Conservation (phyloP, 1,140 invertebrate species). For the Aphis craccivora region DNA sequence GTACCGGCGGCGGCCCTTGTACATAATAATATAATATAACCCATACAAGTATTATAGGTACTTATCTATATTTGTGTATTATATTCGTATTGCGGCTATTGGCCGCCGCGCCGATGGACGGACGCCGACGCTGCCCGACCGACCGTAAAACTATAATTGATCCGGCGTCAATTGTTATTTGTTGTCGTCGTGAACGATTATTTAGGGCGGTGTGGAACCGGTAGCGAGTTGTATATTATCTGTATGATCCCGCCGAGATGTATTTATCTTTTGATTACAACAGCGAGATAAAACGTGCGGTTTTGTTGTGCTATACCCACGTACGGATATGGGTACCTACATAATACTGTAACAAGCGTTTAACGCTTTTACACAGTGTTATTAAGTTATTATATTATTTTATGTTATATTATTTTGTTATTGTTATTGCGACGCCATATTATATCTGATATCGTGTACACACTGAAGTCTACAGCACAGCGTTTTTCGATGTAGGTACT, state of each 20-base stretch:
- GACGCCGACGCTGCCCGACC: background rate
- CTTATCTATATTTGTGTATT: too few relatives aligned
- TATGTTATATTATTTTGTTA: background rate
- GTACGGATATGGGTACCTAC: too few relatives aligned
- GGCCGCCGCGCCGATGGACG: background rate
- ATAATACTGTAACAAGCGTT: background rate
- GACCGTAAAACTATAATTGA: constrained; percentile 48
- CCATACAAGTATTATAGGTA: too few relatives aligned
- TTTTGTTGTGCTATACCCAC: background rate
- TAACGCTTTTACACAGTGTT: background rate
- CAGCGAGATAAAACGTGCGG: constrained; percentile 26
- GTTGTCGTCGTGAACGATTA: constrained; percentile 46
- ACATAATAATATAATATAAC: background rate
- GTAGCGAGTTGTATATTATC: background rate
- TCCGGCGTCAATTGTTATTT: constrained; percentile 55
- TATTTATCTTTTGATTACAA: constrained; percentile 46
- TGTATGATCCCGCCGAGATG: background rate
- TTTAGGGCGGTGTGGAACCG: background rate
- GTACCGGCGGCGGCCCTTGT: background rate
- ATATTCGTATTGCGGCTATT: too few relatives aligned
- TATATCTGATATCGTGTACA: too few relatives aligned
- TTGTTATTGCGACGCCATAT: too few relatives aligned
- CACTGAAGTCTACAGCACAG: too few relatives aligned
- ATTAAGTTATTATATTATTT: too few relatives aligned
- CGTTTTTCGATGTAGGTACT: too few relatives aligned